Base-by-base conservation (phyloP, 2,797 vertebrate species). In the Arnoldichthys spilopterus region DNA sequence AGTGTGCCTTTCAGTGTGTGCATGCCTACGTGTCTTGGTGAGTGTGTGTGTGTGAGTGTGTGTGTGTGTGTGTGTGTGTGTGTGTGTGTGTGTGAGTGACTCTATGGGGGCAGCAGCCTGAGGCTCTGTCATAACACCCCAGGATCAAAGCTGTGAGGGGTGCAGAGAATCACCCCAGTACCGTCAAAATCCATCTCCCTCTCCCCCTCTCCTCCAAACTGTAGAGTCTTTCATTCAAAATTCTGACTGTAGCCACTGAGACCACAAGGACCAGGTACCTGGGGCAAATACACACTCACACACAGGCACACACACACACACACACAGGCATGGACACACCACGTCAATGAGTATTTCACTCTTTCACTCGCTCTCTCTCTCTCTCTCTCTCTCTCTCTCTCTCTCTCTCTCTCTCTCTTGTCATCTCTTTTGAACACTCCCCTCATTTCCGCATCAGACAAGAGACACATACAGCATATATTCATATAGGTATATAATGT, bases 101-200 rank as follows among this genome's bases (percentile, higher is more conserved):
- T 86, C 86, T 90, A 80, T 85, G 82, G 88, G 89, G 90, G 89
- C 85, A 84, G 87, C 87, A 89, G 90, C 92, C 91, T 66, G 79
- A 86, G 91, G 92, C 91, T 90, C 91, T 93, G 92, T 93, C 92
- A 94, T 91, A 92, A 91, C 89, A 92, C 89, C 90, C 87, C 68
- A 82, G 90, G 91, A 93, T 94, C 90, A 94, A 94, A 94, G 92
- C 89, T 85, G 86, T 80, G 80, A 89, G 90, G 86, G 78, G 78
- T 87, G 84, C 87, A 84, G 81, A 58, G 74, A 64, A 72, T 80
- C 78, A 49, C 47, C 49, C 26, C 84, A 89, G 86, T 86, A 84
- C 85, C 86, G 87, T 85, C 77, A 58, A 32, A 73, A 62, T 64
- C 72, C 28, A 18, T 49, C 56, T 45, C 26, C n/a, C 15, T 47